These are phyloP conservation scores for Thrips palmi DNA, from an alignment of 1,140 invertebrate genomes.

Conservation along the genomic window DNA sequence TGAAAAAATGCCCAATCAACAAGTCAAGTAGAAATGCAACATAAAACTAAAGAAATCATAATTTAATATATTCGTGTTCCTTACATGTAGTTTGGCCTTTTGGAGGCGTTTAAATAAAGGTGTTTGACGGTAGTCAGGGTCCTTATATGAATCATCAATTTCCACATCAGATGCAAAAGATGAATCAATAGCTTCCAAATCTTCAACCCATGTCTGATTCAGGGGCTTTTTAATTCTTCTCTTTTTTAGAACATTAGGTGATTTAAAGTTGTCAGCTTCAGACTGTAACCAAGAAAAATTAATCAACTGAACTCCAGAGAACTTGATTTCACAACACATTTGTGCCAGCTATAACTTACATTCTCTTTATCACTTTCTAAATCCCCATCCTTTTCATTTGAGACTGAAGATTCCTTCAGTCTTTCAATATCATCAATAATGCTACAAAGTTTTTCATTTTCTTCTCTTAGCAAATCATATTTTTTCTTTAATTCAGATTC, in stretches of 20 bases:
- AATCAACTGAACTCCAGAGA: neutral
- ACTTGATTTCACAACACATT: constrained; percentile 1
- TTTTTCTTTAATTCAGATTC: too few relatives aligned
- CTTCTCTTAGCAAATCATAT: too few relatives aligned
- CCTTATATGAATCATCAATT: neutral
- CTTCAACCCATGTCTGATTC: neutral
- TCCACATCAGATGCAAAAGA: neutral
- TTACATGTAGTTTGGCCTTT: too few relatives aligned
- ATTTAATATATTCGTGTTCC: too few relatives aligned
- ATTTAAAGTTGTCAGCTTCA: neutral
- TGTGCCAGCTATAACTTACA: neutral
- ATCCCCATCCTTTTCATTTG: neutral
- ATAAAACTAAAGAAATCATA: too few relatives aligned
- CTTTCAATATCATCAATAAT: too few relatives aligned
- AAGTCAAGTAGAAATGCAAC: too few relatives aligned
- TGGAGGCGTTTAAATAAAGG: constrained; percentile 5
- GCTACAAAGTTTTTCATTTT: too few relatives aligned
- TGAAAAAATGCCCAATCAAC: too few relatives aligned
- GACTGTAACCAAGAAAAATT: neutral
- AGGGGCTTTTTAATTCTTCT: neutral
- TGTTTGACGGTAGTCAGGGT: constrained; percentile 6
- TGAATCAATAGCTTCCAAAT: constrained; percentile 2
- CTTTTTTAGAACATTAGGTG: neutral
- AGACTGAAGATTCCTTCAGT: too few relatives aligned
- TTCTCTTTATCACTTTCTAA: neutral